Base-by-base conservation (phyloP, 2,797 vertebrate genomes). In the Poecilia velifera region DNA sequence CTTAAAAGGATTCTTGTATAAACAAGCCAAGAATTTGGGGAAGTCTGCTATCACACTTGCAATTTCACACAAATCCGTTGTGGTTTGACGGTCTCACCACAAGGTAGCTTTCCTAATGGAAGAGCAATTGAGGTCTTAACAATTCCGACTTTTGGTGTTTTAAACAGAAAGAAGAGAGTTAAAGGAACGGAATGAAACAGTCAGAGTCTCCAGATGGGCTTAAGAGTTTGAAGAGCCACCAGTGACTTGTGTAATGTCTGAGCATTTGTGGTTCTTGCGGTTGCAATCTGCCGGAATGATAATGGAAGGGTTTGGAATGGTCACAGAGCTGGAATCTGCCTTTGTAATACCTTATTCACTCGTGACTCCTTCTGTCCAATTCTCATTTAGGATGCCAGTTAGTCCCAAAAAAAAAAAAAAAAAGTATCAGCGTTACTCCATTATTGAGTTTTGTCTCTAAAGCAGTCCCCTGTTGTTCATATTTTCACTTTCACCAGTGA, bases 401-500 rank as follows among this genome's bases (percentile, higher is more conserved):
- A 77, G 73, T 86, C 43, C 0, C 53, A 84, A 62, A 72, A 4
- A 28, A 81, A 91, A 85, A 59, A 80, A 87, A 86, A 78, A 82
- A 3, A 86, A 92, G 89, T 88, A 55, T 88, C 92, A 88, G 86
- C 86, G 90, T 93, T 93, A 92, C 83, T 87, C 84, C 96, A 95
- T 96, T 96, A 93, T 96, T 91, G 72, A 93, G 89, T 94, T 96
- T 96, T 95, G 95, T 95, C 94, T 92, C 96, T 85, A 83, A 87
- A 96, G 95, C 94, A 92, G 92, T 91, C 75, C 62, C 57, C 49
- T 72, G 45, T 84, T 88, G 96, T 97, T 87, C 93, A 94, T 96
- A 96, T 97, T 97, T 97, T 96, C 94, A 96, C 93, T 95, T 96
- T 77, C 94, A 95, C 94, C 92, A 93, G 94, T 97, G 95, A 96